Percentiles rank a stretch among this genome's conserved stretches.
Evolutionary conservation across 2,888 invertebrate species (phyloP).

Genomic region (Stratiomys singularior): DNA sequence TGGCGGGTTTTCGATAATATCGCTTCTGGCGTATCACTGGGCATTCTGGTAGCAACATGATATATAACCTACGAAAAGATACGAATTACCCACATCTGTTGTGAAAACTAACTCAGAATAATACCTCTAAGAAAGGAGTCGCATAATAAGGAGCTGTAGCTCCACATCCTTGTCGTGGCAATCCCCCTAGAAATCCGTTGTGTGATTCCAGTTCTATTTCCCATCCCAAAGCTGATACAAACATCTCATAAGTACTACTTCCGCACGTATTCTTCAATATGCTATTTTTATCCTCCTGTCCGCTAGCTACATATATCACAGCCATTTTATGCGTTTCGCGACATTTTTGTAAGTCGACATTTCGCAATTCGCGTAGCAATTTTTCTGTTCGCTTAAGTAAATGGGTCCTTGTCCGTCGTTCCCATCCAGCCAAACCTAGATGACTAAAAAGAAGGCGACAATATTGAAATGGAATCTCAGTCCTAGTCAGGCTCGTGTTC

Average conservation of each 20-base stretch:
- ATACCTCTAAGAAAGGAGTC: slow-evolving; percentile 87
- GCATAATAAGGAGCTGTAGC: slow-evolving; percentile 95
- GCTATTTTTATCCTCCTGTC: slow-evolving; percentile 96
- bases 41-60: slow-evolving; percentile 98
- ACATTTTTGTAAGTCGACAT: slow-evolving; percentile 91
- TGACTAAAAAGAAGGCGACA: slow-evolving; percentile 92
- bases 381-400: slow-evolving; percentile 89
- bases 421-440: slow-evolving; percentile 90
- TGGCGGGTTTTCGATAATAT: slow-evolving; percentile 93
- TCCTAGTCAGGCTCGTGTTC: slow-evolving; percentile 66
- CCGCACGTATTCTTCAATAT: slow-evolving; percentile 89
- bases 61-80: slow-evolving; percentile 74
- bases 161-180: slow-evolving; percentile 90
- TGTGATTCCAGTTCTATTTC: slow-evolving; percentile 92
- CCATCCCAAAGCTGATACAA: slow-evolving; percentile 74
- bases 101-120: not conserved
- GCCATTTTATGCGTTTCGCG: slow-evolving; percentile 96
- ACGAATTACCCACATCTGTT: not conserved
- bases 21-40: slow-evolving; percentile 87
- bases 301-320: slow-evolving; percentile 96
- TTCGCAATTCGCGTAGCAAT: slow-evolving; percentile 87
- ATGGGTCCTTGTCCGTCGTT: slow-evolving; percentile 85
- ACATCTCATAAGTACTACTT: slow-evolving; percentile 92
- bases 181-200: slow-evolving; percentile 93
- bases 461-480: slow-evolving; percentile 79